Evolutionary conservation across 2,113 vertebrate species (phyloP).

Genomic region (Anolis carolinensis): DNA sequence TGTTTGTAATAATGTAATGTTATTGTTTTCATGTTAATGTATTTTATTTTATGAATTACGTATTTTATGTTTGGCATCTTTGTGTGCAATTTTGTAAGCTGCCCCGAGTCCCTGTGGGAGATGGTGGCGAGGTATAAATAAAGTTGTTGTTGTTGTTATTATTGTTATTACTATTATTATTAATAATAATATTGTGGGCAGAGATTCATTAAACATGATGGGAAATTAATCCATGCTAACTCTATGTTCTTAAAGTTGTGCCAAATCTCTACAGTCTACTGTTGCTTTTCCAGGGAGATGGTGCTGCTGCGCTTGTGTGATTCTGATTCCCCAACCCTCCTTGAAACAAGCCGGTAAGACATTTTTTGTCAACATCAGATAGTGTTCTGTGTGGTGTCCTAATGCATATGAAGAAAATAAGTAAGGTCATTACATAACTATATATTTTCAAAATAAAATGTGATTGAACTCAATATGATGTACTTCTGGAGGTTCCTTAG

Average conservation of each 20-base stretch:
- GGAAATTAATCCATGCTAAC: neutral
- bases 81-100: too few species aligned
- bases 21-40: too few species aligned
- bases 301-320: conserved; percentile 90
- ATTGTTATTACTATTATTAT: too few species aligned
- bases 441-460: neutral
- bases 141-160: too few species aligned
- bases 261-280: neutral
- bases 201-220: too few species aligned
- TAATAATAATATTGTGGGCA: too few species aligned
- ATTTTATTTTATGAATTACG: too few species aligned
- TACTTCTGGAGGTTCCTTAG: neutral
- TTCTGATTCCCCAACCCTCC: conserved; percentile 90
- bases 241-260: neutral
- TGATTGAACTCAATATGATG: neutral
- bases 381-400: neutral
- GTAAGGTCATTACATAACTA: neutral
- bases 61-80: too few species aligned
- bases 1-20: too few species aligned
- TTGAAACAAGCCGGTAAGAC: conserved; percentile 92
- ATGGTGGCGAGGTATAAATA: too few species aligned
- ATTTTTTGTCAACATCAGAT: conserved; percentile 28
- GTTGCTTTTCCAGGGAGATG: conserved; percentile 78
- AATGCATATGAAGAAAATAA: conserved; percentile 4
- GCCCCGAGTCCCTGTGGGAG: too few species aligned